A percentile compares a stretch with the other conserved stretches of the same genome.
Conservation (phyloP, 64 coral and sea anemone genomes). For the Montipora efflorescens region DNA sequence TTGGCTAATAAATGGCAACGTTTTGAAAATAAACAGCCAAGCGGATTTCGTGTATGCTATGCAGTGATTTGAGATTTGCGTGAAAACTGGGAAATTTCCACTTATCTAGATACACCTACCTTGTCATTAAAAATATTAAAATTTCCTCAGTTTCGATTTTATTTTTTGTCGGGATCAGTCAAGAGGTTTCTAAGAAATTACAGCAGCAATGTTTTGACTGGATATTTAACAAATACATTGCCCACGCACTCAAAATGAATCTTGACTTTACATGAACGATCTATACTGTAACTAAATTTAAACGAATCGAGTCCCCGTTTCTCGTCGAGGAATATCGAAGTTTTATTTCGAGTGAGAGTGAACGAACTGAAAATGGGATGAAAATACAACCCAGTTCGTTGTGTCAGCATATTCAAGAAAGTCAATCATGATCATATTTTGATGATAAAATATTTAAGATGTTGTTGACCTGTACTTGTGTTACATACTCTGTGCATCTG, state of each 20-base stretch:
- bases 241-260: neutral
- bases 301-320: neutral
- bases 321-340: neutral
- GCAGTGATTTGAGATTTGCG: neutral
- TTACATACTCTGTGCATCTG: no score
- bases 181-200: neutral
- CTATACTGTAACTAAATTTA: constrained; percentile 3
- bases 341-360: neutral
- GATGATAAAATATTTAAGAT: neutral
- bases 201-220: neutral
- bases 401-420: no score
- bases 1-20: constrained; percentile 38
- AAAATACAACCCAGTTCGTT: neutral
- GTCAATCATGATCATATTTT: no score
- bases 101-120: no score
- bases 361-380: neutral
- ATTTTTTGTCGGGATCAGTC: neutral
- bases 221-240: neutral
- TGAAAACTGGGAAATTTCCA: neutral
- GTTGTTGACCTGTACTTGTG: no score
- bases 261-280: neutral
- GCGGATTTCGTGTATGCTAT: neutral
- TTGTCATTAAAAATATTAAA: neutral
- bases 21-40: constrained; percentile 38
- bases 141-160: neutral